phyloP scores from a whole-genome alignment of 2,113 vertebrate genomes.

The Ophthalmotilapia sp. region DNA sequence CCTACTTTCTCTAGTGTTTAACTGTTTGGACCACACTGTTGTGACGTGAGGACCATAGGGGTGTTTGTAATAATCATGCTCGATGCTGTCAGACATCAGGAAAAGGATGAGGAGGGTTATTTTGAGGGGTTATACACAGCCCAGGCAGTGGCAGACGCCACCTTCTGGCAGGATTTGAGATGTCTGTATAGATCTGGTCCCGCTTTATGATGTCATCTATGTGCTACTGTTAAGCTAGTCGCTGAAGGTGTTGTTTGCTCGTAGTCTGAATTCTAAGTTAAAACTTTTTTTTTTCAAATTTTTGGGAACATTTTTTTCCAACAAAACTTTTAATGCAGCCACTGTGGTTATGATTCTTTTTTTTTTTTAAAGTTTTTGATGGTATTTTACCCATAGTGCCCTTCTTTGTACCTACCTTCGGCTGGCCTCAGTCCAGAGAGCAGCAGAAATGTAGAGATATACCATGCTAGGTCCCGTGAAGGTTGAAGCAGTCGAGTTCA shows the following conservation, averaged over 20 bases:
- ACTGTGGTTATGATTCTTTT: not conserved
- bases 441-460: not conserved
- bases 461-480: not conserved
- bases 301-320: not conserved
- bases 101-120: not conserved
- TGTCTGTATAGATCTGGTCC: not conserved
- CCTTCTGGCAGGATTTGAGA: not conserved
- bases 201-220: not conserved
- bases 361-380: accelerated
- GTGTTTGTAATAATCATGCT: not conserved
- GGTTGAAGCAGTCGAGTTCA: not conserved
- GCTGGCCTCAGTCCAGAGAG: not conserved
- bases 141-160: not conserved
- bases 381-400: not conserved
- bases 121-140: not conserved
- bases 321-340: not conserved
- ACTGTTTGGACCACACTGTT: not conserved
- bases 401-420: not conserved
- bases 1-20: not conserved
- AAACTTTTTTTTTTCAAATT: too few relatives aligned
- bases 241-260: not conserved
- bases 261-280: not conserved
- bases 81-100: not conserved
- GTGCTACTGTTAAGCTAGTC: not conserved
- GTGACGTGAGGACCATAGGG: not conserved